phyloP scores from a whole-genome alignment of 92 coral and sea anemone species.

The Umimayanthus kanabou region DNA sequence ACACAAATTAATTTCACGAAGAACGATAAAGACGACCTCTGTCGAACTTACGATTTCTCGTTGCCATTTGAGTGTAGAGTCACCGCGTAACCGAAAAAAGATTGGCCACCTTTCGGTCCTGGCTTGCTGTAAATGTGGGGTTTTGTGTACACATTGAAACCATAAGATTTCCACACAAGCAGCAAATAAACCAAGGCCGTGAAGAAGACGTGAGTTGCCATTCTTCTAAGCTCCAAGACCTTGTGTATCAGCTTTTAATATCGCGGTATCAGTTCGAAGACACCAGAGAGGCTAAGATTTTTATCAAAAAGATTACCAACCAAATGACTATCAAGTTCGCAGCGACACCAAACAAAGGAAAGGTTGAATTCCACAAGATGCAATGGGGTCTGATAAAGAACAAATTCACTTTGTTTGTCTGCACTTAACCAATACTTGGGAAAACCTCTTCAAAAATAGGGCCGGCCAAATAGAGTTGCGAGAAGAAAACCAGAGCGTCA shows the following conservation, averaged over 20 bases:
- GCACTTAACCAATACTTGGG: not conserved
- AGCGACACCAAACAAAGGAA: not conserved
- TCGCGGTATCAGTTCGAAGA: slow-evolving; percentile 18
- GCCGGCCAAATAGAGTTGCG: not conserved
- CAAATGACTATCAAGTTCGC: slow-evolving; percentile 19
- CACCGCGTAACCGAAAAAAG: slow-evolving; percentile 36
- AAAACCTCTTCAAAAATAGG: not conserved
- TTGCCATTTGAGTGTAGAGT: slow-evolving; percentile 15
- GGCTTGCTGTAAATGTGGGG: slow-evolving; percentile 31
- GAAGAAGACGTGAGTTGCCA: slow-evolving; percentile 17
- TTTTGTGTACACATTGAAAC: slow-evolving; percentile 37
- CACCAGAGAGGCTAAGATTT: slow-evolving; percentile 15
- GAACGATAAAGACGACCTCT: slow-evolving; percentile 18
- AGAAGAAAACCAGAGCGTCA: not conserved
- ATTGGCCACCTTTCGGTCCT: not conserved
- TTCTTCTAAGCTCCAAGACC: not conserved
- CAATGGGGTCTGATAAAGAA: no score
- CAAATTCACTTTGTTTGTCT: not conserved
- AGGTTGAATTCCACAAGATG: not conserved
- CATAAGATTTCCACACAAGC: slow-evolving; percentile 3
- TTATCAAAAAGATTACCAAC: slow-evolving; percentile 29
- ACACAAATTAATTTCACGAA: slow-evolving; percentile 38
- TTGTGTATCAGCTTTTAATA: slow-evolving; percentile 15
- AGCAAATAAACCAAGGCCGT: slow-evolving; percentile 25
- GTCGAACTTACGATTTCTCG: slow-evolving; percentile 12